Evolutionary conservation across 2,888 invertebrate genomes (phyloP).

Genomic region (Morinoia aosen): DNA sequence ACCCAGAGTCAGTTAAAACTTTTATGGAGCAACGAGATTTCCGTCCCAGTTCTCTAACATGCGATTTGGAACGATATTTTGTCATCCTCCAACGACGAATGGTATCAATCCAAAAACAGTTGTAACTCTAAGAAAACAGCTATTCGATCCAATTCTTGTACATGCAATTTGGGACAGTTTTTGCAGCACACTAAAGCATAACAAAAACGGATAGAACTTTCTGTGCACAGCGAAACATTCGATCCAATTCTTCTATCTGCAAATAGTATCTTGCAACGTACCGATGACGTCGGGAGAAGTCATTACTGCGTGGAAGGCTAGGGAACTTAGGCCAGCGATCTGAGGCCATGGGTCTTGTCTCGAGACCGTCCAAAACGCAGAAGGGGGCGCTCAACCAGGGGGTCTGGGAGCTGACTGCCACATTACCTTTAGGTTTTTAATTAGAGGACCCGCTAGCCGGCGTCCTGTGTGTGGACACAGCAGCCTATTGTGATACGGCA

Average conservation of each 20-base stretch:
- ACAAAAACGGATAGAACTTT: too few species aligned
- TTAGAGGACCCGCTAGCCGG: conserved; percentile 29
- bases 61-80: too few species aligned
- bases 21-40: too few species aligned
- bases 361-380: not conserved
- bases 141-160: too few species aligned
- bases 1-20: too few species aligned
- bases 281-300: not conserved
- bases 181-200: too few species aligned
- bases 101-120: too few species aligned
- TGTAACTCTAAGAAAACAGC: too few species aligned
- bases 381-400: not conserved
- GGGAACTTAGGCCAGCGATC: not conserved
- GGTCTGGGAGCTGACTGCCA: not conserved
- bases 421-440: conserved; percentile 43
- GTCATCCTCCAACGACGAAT: too few species aligned
- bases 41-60: too few species aligned
- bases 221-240: not conserved
- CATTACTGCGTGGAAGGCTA: not conserved
- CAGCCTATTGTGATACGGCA: not conserved
- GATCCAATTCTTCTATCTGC: not conserved
- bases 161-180: too few species aligned
- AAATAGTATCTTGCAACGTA: not conserved
- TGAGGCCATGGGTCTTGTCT: not conserved
- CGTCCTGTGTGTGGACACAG: conserved; percentile 16